Evolutionary conservation across 1,140 invertebrate species (phyloP).

Genomic region (Rhyzopertha dominica): DNA sequence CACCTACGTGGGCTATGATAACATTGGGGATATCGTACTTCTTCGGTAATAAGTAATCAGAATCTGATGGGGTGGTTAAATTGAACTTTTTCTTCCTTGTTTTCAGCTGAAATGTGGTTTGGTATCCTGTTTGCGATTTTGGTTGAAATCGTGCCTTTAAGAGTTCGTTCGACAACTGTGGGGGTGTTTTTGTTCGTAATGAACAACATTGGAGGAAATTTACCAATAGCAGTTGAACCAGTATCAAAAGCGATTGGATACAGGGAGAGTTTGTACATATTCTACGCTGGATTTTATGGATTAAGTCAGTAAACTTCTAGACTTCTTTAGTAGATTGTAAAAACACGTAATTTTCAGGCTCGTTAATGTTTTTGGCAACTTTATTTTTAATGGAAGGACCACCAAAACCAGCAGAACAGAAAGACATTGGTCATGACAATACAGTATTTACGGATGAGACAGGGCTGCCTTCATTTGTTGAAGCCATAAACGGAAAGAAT

Average conservation of each 20-base stretch:
- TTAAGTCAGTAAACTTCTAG: constrained; percentile 61
- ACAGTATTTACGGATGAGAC: constrained; percentile 48
- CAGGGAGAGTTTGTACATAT: constrained; percentile 75
- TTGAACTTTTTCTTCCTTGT: constrained; percentile 26
- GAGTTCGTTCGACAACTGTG: constrained; percentile 74
- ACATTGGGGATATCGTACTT: constrained; percentile 79
- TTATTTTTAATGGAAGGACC: constrained; percentile 67
- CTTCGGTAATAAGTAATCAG: constrained; percentile 63
- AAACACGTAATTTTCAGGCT: constrained; percentile 48
- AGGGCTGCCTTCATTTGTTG: too few species aligned
- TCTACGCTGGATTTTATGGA: constrained; percentile 79
- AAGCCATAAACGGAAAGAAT: too few species aligned
- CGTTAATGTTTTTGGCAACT: constrained; percentile 63
- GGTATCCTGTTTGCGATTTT: constrained; percentile 85
- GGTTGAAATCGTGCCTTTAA: constrained; percentile 78
- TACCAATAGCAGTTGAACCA: constrained; percentile 81
- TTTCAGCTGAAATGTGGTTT: constrained; percentile 87
- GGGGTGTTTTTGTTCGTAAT: constrained; percentile 85
- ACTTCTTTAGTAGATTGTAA: neutral
- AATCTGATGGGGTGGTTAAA: neutral
- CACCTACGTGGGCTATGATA: constrained; percentile 78
- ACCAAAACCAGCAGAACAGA: constrained; percentile 31
- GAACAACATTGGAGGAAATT: constrained; percentile 90
- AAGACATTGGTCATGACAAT: constrained; percentile 49
- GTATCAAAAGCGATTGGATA: constrained; percentile 75